Conservation (phyloP, 2,113 vertebrate species). For the Proterorhinus semilunaris region DNA sequence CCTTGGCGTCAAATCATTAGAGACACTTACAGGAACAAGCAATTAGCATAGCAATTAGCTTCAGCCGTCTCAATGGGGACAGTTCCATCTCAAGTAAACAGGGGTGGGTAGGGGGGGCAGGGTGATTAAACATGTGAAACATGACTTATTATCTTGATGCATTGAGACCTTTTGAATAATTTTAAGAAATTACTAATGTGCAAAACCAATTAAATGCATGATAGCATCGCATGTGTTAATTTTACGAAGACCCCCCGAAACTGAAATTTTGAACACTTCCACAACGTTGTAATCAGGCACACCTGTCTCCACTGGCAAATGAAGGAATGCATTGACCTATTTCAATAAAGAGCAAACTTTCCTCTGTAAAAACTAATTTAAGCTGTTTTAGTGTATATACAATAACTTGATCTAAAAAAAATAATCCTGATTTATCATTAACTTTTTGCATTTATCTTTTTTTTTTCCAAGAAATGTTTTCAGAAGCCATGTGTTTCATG, state of each 20-base stretch:
- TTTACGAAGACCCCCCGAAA: too few species aligned
- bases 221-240: background rate
- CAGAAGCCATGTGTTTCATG: too few species aligned
- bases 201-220: background rate
- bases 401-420: too few species aligned
- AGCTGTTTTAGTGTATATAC: background rate
- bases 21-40: background rate
- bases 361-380: background rate
- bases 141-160: background rate
- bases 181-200: background rate
- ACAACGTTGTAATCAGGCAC: background rate
- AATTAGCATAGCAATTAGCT: background rate
- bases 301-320: conserved; percentile 2
- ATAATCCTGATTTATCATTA: too few species aligned
- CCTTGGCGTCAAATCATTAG: too few species aligned
- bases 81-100: background rate
- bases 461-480: too few species aligned
- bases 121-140: background rate
- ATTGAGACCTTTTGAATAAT: background rate
- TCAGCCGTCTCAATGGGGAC: background rate
- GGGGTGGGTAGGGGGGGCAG: background rate
- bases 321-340: background rate
- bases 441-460: too few species aligned
- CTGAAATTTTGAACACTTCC: background rate
- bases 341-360: background rate